These are phyloP conservation scores for Chiloscyllium plagiosum DNA, from an alignment of 2,113 vertebrate species.

Conservation along the genomic window DNA sequence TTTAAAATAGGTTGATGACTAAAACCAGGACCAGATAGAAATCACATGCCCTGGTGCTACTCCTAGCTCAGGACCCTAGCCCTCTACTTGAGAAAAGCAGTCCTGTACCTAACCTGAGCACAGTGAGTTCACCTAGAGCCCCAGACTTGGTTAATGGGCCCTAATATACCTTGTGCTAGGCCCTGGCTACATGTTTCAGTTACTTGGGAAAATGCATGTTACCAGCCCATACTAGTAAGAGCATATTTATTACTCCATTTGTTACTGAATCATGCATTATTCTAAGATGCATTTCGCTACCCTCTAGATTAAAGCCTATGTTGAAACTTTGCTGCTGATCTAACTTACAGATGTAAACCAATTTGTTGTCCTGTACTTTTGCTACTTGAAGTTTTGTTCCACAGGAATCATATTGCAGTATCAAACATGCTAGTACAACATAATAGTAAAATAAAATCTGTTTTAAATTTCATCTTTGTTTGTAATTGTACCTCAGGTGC, in stretches of 20 bases:
- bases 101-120: too few relatives aligned
- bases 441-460: neutral
- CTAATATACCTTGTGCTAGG: too few relatives aligned
- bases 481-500: slow-evolving; percentile 65
- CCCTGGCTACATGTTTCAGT: slow-evolving; percentile 1
- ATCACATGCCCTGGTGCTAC: too few relatives aligned
- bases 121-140: too few relatives aligned
- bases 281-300: neutral
- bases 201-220: neutral
- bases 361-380: neutral
- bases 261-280: neutral
- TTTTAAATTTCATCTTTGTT: slow-evolving; percentile 20
- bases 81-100: too few relatives aligned
- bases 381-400: neutral
- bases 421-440: neutral
- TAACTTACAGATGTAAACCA: neutral
- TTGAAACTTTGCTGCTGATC: neutral
- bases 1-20: neutral
- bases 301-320: neutral
- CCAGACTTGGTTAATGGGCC: too few relatives aligned
- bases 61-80: too few relatives aligned
- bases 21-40: too few relatives aligned
- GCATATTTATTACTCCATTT: neutral
- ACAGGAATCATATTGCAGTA: neutral
- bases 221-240: neutral